phyloP scores from a whole-genome alignment of 2,888 invertebrate genomes.

The Sinodicranocentrus sp. region DNA sequence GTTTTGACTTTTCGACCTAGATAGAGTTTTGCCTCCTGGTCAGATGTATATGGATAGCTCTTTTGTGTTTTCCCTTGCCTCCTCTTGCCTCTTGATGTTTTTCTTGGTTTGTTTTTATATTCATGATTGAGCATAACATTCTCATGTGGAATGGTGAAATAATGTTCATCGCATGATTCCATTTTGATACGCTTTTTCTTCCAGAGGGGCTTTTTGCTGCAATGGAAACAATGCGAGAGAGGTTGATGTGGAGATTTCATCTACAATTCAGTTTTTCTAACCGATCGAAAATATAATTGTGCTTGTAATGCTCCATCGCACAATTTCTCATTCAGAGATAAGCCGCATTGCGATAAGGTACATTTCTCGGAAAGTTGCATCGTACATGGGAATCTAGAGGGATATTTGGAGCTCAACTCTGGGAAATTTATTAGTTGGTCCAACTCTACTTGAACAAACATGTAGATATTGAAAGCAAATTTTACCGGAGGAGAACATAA shows the following conservation, averaged over 20 bases:
- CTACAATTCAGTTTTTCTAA: no score
- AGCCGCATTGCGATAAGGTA: no score
- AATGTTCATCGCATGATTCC: constrained; percentile 58
- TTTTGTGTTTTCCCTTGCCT: neutral
- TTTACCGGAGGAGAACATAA: constrained; percentile 9
- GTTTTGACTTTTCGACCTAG: constrained; percentile 36
- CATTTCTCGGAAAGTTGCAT: no score
- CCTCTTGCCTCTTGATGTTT: neutral
- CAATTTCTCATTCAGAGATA: no score
- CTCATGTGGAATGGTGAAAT: constrained; percentile 39
- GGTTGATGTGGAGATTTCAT: no score
- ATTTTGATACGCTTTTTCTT: constrained; percentile 52
- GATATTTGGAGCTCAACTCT: no score
- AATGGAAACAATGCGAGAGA: no score
- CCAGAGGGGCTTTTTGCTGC: no score
- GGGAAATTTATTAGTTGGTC: no score
- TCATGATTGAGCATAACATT: constrained; percentile 22
- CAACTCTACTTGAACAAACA: no score
- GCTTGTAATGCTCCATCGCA: no score
- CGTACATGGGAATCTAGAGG: no score
- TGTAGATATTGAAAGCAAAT: constrained; percentile 30
- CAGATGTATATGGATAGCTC: neutral
- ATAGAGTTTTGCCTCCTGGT: neutral
- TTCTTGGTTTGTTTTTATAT: constrained; percentile 37
- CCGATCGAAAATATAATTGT: constrained; percentile 48